Evolutionary conservation across 2,888 invertebrate genomes (phyloP), one percentile per base, ranked within the genome.

Genomic region (Andrena flavipes): DNA sequence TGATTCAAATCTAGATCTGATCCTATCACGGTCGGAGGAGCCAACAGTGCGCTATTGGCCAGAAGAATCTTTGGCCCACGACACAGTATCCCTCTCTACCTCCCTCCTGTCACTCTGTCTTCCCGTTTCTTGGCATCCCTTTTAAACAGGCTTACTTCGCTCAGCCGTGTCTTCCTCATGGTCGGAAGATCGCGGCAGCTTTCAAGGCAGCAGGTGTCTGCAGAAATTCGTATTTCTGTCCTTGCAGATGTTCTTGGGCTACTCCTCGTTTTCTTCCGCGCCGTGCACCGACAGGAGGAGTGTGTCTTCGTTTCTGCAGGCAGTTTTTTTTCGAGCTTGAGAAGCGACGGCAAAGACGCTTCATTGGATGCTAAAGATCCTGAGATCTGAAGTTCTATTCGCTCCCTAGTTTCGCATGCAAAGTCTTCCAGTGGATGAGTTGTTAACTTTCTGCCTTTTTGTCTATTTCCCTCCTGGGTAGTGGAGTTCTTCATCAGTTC

Each of bases 1-100:
- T 92, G 92, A 93, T 92, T 92, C 90, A 93, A 93, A 93, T 93
- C 93, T 92, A 92, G 92, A 93, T 92, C 87, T 84, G 92, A 92
- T 91, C 89, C 78, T 87, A 92, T 91, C 90, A 87, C 80, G 67
- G 75, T 86, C 79, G 84, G 71, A 86, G 88, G 87, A 90, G 87
- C 84, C 87, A 62, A 70, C 79, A 71, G 84, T 80, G 84, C 85
- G 89, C 90, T 91, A 92, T 91, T 92, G 90, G 87, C 76, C 84
- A 77, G 82, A 68, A 86, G 85, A 88, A 92, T 92, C 89, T 90
- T 88, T 76, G 81, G 87, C 84, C 84, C 88, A 80, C 84, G 81
- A 80, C 89, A 89, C 63, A 62, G 54, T 72, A 51, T 33, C 26
- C 20, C 63, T 51, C 49, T 64, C 63, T n/a, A 6, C 59, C 20